A percentile compares a stretch with the other conserved stretches of the same genome.
Evolutionary conservation across 2,797 vertebrate species (phyloP).

Genomic region (Syndactyla subalaris): DNA sequence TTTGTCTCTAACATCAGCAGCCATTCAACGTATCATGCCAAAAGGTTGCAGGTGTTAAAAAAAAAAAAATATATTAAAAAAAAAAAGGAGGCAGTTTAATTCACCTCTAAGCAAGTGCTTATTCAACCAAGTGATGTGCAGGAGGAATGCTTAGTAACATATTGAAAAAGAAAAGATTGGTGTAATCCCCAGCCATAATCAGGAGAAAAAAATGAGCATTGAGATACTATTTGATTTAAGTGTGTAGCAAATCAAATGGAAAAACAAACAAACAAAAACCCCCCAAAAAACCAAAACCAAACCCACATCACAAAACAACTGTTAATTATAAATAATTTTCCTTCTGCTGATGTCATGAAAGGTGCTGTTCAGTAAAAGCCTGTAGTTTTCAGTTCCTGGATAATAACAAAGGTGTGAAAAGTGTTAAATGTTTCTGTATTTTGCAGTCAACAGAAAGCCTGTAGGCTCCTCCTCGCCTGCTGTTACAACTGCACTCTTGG

Average conservation of each 20-base stretch:
- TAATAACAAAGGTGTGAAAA: background rate
- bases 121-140: background rate
- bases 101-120: background rate
- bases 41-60: background rate
- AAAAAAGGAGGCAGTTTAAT: background rate
- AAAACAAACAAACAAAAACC: background rate
- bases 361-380: background rate
- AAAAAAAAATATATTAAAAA: background rate
- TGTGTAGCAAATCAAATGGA: background rate
- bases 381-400: background rate
- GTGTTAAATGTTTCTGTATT: background rate
- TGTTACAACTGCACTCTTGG: background rate
- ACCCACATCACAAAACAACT: background rate
- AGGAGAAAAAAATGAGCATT: background rate
- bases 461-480: background rate
- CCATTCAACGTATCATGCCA: background rate
- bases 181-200: background rate
- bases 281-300: background rate
- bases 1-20: background rate
- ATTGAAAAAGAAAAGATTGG: background rate
- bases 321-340: constrained; percentile 22
- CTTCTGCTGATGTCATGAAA: background rate
- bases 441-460: background rate
- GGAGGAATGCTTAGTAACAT: background rate
- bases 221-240: constrained; percentile 28